Conservation (phyloP, 2,113 vertebrate genomes). For the Pardalotus punctatus region DNA sequence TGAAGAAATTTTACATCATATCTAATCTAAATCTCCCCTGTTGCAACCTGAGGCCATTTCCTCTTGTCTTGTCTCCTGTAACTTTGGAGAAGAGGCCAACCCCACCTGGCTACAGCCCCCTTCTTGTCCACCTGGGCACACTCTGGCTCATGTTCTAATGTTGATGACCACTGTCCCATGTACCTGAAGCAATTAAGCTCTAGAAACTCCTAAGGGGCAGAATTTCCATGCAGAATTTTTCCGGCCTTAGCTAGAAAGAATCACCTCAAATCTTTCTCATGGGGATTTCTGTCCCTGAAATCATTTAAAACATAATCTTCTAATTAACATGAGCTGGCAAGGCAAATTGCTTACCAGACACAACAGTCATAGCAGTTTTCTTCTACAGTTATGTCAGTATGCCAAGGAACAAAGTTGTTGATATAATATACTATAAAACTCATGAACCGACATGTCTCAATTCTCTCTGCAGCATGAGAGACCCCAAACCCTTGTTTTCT, state of each 20-base stretch:
- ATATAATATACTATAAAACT: background rate
- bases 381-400: background rate
- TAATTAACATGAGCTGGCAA: background rate
- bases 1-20: background rate
- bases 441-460: rapidly evolving
- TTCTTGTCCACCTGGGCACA: background rate
- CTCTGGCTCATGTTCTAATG: background rate
- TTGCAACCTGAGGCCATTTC: background rate
- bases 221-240: background rate
- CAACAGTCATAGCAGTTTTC: background rate
- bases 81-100: too few relatives aligned
- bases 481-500: background rate
- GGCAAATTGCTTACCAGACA: background rate
- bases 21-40: background rate
- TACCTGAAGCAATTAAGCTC: background rate
- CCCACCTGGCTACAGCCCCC: too few relatives aligned
- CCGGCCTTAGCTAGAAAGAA: background rate
- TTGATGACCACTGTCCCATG: background rate
- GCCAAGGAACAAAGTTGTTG: background rate
- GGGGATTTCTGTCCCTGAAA: background rate
- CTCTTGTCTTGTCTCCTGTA: too few relatives aligned
- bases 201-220: background rate
- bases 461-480: background rate
- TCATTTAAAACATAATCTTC: background rate
- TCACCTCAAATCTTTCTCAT: background rate